Base-by-base conservation (phyloP, 2,113 vertebrate genomes). In the Phaethornis superciliosus region DNA sequence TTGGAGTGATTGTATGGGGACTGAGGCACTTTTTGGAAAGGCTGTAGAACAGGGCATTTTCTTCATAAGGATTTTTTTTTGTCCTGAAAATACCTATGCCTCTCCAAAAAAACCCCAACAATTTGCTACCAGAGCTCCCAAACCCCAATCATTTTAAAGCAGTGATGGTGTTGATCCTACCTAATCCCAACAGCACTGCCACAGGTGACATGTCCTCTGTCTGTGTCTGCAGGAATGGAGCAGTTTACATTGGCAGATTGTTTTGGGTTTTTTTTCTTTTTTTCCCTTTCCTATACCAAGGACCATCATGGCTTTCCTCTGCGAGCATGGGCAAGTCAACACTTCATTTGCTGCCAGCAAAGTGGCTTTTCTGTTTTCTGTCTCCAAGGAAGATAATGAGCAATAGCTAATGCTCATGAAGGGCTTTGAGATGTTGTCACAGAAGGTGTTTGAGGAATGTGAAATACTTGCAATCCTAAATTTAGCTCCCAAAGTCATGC, bases 401-500 rank as follows among this genome's bases (percentile, higher is more conserved):
- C 81, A 94, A 54, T 44, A 70, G 59, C 67, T 58, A 55, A 76
- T 71, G 67, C 20, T 81, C 75, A 28, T 17, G 51, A 78, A 87
- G 54, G 80, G 35, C 15, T 93, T 89, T 72, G 86, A 67, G 84
- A 62, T 79, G n/a, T 56, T 76, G 86, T 94, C 94, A 72, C 33
- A 90, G 93, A 91, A 84, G 74, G 86, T 89, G 93, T 68, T 82
- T 58, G 58, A 67, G 51, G 62, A 93, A 92, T 49, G 70, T 37
- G 67, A 69, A 94, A 93, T 89, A 62, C 80, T 93, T 85, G n/a
- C 6, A 2, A 69, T 65, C 70, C 95, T 93, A 96, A 94, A 95
- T 95, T 96, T 95, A 96, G 74, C 86, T 76, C 81, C 17, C 19
- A 84, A 93, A 92, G 92, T 89, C 92, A 93, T 8, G 15, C 80